A percentile compares a stretch with the other conserved stretches of the same genome.
Conservation (phyloP, 2,797 vertebrate species). For the Takifugu rubripes region DNA sequence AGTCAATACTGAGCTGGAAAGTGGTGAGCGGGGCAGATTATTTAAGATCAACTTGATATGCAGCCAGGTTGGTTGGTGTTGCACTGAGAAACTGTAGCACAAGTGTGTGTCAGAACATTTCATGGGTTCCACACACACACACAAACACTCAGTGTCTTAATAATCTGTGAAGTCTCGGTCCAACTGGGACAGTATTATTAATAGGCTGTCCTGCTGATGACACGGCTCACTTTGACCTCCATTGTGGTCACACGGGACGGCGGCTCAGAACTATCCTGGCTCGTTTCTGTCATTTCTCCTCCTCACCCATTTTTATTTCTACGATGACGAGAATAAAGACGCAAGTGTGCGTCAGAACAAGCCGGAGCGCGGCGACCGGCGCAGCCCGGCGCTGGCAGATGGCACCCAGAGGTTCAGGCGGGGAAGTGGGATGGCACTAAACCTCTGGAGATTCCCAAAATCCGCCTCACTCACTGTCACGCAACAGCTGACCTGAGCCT, state of each 20-base stretch:
- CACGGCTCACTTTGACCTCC: conserved; percentile 44
- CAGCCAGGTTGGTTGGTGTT: conserved; percentile 34
- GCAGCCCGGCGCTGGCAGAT: conserved; percentile 46
- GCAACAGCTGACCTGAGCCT: conserved; percentile 17
- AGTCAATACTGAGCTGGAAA: conserved; percentile 56
- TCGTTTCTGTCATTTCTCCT: not conserved
- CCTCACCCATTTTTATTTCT: too few species aligned
- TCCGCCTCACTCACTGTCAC: conserved; percentile 20
- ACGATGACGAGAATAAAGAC: too few species aligned
- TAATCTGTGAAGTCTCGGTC: conserved; percentile 39
- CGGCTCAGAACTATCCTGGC: not conserved
- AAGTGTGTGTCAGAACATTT: not conserved
- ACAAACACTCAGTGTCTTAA: conserved; percentile 12
- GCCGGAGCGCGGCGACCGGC: not conserved
- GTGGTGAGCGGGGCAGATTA: conserved; percentile 41
- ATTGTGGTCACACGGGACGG: conserved; percentile 17
- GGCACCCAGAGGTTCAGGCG: conserved; percentile 23
- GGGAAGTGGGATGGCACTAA: conserved; percentile 44
- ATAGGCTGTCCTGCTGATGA: conserved; percentile 56
- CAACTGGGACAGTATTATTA: conserved; percentile 60
- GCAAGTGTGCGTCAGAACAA: too few species aligned
- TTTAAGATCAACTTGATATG: conserved; percentile 50
- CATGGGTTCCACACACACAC: not conserved
- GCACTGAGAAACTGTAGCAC: conserved; percentile 15
- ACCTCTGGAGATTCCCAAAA: conserved; percentile 54